Evolutionary conservation across 2,888 invertebrate species (phyloP), one percentile per base, ranked within the genome.

Genomic region (Drosophila austrosaltans): DNA sequence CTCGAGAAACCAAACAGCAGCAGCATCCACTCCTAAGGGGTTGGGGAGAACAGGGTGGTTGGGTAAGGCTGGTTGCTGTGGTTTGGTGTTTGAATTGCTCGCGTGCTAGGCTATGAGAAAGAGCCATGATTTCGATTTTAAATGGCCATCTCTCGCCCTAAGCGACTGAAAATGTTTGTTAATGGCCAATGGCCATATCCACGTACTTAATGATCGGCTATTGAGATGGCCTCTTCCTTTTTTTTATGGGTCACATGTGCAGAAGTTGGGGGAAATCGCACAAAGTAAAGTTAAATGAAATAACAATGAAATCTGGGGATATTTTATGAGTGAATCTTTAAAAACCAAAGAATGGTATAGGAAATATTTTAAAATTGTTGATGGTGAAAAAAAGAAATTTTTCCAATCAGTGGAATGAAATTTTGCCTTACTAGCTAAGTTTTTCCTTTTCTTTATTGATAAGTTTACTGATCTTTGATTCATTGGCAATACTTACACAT

Each of bases 401-500:
- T 16, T 16, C 16, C 16, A 16, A 16, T 16, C 16, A 16, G 0
- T 16, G 0, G 16, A 16, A 16, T 16, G 0, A 16, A 16, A 16
- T 16, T 16, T 16, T 16, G 16, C 16, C 16, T 16, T 16, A 16
- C 16, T 16, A 16, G 16, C 16, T 16, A 16, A 16, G 16, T 16
- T 16, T 16, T 36, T 36, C 6, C 36, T 36, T 36, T 36, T 36
- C 36, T 4, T 36, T 3, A 6, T 36, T 7, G 6, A 7, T 8
- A 36, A 6, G 8, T 36, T 6, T 40, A 40, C n/a, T 40, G 3
- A 40, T 40, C 1, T 22, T 7, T 40, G 10, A 8, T 8, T 28
- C 20, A 28, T 0, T 10, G 7, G 2, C 8, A 36, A 44, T 90
- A 96, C 97, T 97, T 94, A 98, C 98, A 98, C 95, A 97, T 97